Evolutionary conservation across 1,140 invertebrate genomes (phyloP).

Genomic region (Ceratosolen fusciceps): DNA sequence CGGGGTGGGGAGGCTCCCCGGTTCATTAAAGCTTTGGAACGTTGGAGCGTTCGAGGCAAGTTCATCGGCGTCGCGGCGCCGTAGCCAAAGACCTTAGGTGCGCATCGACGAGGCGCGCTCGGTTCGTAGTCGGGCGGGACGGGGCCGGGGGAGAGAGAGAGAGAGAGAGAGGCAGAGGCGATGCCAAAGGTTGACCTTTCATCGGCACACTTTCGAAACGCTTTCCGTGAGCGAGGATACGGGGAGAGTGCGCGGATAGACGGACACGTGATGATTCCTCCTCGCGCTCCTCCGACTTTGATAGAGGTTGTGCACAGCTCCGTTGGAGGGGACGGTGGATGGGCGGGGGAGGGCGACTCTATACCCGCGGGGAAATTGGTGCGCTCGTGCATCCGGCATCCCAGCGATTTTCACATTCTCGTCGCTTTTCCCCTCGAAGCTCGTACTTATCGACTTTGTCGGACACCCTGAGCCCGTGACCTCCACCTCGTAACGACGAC

Average conservation of each 20-base stretch:
- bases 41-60: background rate
- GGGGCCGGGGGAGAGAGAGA: background rate
- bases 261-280: slow-evolving; percentile 29
- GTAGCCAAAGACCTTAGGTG: too few relatives aligned
- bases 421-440: too few relatives aligned
- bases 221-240: slow-evolving; percentile 40
- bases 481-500: too few relatives aligned
- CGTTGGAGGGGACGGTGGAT: slow-evolving; percentile 36
- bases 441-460: too few relatives aligned
- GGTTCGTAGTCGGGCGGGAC: too few relatives aligned
- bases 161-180: too few relatives aligned
- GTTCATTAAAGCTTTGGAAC: slow-evolving; percentile 4
- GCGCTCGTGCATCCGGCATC: too few relatives aligned
- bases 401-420: too few relatives aligned
- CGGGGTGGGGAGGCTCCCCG: too few relatives aligned
- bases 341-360: slow-evolving; percentile 32
- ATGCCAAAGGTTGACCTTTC: slow-evolving; percentile 62
- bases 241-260: slow-evolving; percentile 27
- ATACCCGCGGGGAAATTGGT: slow-evolving; percentile 27
- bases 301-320: slow-evolving; percentile 31
- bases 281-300: too few relatives aligned
- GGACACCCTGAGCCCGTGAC: too few relatives aligned
- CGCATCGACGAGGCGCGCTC: too few relatives aligned
- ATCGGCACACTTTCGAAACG: slow-evolving; percentile 66
- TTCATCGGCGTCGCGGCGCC: background rate